Evolutionary conservation across 2,113 vertebrate genomes (phyloP).

Genomic region (Tenrec ecaudatus): DNA sequence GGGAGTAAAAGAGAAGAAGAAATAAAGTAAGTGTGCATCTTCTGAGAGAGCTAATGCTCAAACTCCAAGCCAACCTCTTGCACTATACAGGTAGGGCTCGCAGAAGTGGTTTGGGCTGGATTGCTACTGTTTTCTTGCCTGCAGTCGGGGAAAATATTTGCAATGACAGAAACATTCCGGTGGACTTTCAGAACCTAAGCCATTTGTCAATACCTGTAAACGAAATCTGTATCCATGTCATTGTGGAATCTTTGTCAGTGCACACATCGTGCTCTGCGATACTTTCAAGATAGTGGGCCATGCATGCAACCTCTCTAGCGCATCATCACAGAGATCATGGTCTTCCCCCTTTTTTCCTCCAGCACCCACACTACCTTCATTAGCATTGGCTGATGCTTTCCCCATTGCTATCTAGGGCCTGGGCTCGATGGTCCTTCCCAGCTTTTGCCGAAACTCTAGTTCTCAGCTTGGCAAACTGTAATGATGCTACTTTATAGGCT

Average conservation of each 20-base stretch:
- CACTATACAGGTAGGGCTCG: neutral
- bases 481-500: neutral
- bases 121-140: neutral
- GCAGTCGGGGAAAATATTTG: neutral
- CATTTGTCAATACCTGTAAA: neutral
- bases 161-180: neutral
- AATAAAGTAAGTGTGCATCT: neutral
- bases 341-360: neutral
- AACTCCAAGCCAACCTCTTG: neutral
- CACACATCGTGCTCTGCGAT: neutral
- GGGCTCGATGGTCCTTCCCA: neutral
- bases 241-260: neutral
- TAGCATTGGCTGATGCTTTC: neutral
- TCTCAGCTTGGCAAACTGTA: neutral
- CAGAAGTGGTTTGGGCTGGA: neutral
- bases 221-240: neutral
- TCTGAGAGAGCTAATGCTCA: neutral
- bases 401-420: neutral
- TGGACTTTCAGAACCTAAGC: neutral
- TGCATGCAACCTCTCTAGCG: neutral
- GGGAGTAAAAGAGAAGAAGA: neutral
- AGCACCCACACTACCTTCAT: neutral
- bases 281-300: neutral
- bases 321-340: too few relatives aligned
- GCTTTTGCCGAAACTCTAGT: neutral